Percentiles rank a stretch among this genome's conserved stretches.
Evolutionary conservation across 1,140 invertebrate species (phyloP).

Genomic region (Bombyx mandarina): DNA sequence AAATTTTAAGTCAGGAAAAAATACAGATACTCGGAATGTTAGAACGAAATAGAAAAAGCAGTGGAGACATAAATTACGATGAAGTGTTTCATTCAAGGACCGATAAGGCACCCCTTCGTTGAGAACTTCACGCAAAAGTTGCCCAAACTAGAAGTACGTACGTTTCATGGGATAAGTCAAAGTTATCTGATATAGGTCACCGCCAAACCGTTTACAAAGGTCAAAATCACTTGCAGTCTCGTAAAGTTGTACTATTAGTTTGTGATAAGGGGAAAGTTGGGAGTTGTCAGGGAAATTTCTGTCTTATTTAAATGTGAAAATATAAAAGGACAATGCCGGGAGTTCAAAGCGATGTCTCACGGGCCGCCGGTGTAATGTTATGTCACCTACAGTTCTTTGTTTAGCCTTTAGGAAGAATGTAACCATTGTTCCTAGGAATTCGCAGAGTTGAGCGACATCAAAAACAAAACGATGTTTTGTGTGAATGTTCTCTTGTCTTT

Average conservation of each 20-base stretch:
- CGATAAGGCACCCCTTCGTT: constrained; percentile 42
- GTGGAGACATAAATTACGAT: constrained; percentile 48
- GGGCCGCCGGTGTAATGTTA: constrained; percentile 2
- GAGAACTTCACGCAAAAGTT: constrained; percentile 38
- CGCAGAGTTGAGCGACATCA: constrained; percentile 8
- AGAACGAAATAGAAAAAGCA: constrained; percentile 11
- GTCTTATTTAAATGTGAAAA: constrained; percentile 4
- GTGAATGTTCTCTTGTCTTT: constrained; percentile 3
- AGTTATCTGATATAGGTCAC: constrained; percentile 52
- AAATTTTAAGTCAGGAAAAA: constrained; percentile 13
- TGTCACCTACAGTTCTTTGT: constrained; percentile 8
- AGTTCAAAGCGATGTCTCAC: constrained; percentile 3
- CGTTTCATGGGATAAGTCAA: constrained; percentile 39
- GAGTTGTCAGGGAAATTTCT: constrained; percentile 10
- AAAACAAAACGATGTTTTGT: constrained; percentile 4
- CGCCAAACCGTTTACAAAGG: constrained; percentile 35
- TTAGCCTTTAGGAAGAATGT: constrained; percentile 11
- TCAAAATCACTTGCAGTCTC: constrained; percentile 43
- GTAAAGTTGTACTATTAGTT: constrained; percentile 31
- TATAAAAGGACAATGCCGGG: constrained; percentile 7
- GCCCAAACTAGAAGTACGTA: constrained; percentile 26
- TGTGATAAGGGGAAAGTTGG: constrained; percentile 20
- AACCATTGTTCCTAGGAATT: constrained; percentile 12
- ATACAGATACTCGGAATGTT: constrained; percentile 15
- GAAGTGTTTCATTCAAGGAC: constrained; percentile 40